Base-by-base conservation (phyloP, 1,140 invertebrate genomes). In the Micrasema minimum region DNA sequence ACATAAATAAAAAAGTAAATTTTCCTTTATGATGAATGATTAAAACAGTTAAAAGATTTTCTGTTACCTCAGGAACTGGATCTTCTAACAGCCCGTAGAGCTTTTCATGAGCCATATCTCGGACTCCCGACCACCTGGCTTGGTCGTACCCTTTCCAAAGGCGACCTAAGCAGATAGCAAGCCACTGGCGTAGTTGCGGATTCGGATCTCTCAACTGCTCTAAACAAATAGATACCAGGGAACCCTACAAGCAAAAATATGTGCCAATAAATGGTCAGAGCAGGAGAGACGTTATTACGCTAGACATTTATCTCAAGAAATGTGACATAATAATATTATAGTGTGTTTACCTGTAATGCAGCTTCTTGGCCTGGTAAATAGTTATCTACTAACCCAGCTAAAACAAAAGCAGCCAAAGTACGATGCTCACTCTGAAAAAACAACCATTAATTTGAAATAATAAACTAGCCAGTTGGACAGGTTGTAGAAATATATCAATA, bases 71-170 rank as follows among this genome's bases (percentile, higher is more conserved):
- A 22, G 96, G 93, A 38, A 91, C 89, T 31, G 89, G 84, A 85
- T 97, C 94, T 64, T 87, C 83, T 7, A 98, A 83, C 51, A 97
- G 84, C 35, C 83, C 87, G 76, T 91, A 94, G 1, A 98, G 86
- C 84, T 98, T 98, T 81, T 99, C 97, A 83, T 98, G 96, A 6
- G 97, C 96, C 71, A 91, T 90, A 79, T 98, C 96, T n/a, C 97
- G 85, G 11, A 96, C 96, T 9, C 96, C 97, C 53, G 93, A 95
- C 96, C 97, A 98, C 68, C 96, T 88, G 18, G 97, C 96, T 78
- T 92, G 91, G 78, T 97, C 94, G 81, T 93, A 97, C 78, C 95
- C 91, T 70, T 93, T 90, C 98, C 97, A 99, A 26, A 97, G 87
- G 78, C 94, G 86, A n/a, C 94, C 96, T 53, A 99, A 87, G 79